Percentiles rank a stretch among this genome's conserved stretches.
phyloP scores from a whole-genome alignment of 2,113 vertebrate species.

The Xenus cinereus region DNA sequence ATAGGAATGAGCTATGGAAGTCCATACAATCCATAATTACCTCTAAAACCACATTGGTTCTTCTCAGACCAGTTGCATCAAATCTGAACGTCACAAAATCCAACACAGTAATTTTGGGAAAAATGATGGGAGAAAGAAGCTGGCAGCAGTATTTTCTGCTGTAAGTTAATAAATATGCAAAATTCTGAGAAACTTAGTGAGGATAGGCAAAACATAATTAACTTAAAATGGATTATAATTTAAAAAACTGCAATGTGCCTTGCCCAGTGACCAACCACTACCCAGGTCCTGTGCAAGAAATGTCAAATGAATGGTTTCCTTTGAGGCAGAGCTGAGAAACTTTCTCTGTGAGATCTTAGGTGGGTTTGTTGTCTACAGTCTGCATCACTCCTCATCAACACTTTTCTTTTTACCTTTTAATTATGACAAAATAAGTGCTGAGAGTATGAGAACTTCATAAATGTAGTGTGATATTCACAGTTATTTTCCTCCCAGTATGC shows the following conservation, averaged over 20 bases:
- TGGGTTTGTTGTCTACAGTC: neutral
- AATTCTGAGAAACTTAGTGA: neutral
- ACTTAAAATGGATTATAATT: neutral
- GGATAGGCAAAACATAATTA: neutral
- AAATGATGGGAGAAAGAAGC: neutral
- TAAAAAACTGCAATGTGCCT: neutral
- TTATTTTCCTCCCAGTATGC: neutral
- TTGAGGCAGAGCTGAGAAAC: neutral
- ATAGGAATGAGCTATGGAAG: neutral
- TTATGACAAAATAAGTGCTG: neutral
- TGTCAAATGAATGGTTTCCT: neutral
- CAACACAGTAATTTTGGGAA: neutral
- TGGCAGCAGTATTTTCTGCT: neutral
- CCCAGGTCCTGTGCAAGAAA: neutral
- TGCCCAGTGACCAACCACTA: neutral
- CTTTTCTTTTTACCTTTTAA: neutral
- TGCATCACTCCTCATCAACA: neutral
- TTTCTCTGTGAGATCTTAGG: neutral
- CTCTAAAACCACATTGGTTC: neutral
- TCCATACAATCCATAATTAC: neutral
- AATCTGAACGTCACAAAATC: neutral
- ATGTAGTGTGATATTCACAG: neutral
- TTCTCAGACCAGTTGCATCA: neutral
- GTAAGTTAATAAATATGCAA: neutral
- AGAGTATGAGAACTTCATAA: neutral